Evolutionary conservation across 1,140 invertebrate species (phyloP).

Genomic region (Centruroides vittatus): DNA sequence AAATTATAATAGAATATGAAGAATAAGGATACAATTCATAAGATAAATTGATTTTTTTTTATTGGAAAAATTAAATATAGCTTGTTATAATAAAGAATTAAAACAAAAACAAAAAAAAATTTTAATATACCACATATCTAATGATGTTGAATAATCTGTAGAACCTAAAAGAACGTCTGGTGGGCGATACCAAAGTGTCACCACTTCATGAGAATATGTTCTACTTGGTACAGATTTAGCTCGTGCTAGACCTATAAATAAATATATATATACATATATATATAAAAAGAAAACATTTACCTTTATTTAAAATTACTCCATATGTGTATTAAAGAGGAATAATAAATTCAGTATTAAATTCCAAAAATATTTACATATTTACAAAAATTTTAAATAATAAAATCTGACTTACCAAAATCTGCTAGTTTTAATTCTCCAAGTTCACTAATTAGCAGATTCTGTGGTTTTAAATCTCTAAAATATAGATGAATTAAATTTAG

Average conservation of each 20-base stretch:
- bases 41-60: too few species aligned
- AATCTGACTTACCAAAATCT: constrained; percentile 35
- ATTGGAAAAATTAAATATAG: too few species aligned
- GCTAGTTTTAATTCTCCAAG: constrained; percentile 50
- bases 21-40: too few species aligned
- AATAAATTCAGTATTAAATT: not conserved
- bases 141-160: constrained; percentile 51
- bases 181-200: constrained; percentile 49
- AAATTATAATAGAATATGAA: too few species aligned
- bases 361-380: not conserved
- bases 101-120: too few species aligned
- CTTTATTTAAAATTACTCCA: too few species aligned
- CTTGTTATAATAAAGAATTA: too few species aligned
- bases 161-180: constrained; percentile 54
- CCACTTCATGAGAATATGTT: constrained; percentile 60
- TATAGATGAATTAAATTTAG: too few species aligned
- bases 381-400: not conserved
- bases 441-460: constrained; percentile 45
- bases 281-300: not conserved
- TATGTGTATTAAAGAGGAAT: not conserved
- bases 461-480: constrained; percentile 48
- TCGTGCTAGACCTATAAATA: constrained; percentile 37
- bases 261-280: not conserved
- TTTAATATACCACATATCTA: constrained; percentile 46
- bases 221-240: constrained; percentile 59